Conservation (phyloP, 2,113 vertebrate genomes). For the Amazona vittata region DNA sequence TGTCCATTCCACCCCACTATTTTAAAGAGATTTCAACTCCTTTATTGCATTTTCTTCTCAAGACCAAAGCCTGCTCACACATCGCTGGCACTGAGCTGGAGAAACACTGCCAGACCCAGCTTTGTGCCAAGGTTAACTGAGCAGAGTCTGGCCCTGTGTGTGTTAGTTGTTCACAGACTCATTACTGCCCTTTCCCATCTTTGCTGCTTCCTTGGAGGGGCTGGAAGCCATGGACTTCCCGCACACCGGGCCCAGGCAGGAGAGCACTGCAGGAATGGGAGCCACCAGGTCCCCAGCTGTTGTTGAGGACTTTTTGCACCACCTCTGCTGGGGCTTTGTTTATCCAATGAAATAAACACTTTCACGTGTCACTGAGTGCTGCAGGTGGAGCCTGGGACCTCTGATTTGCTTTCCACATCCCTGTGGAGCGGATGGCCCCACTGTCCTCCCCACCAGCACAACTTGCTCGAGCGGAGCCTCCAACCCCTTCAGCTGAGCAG, state of each 20-base stretch:
- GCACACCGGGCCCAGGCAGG: rapidly evolving
- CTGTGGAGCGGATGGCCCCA: rapidly evolving
- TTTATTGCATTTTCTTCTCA: not conserved
- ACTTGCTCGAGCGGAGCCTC: rapidly evolving
- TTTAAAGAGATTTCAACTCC: not conserved
- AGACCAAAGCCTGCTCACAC: not conserved
- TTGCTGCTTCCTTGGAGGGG: not conserved
- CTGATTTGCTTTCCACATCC: not conserved
- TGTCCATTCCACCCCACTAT: not conserved
- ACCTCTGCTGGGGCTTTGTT: conserved; percentile 18
- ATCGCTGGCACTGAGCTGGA: not conserved
- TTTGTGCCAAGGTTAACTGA: not conserved
- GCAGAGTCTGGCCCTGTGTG: not conserved
- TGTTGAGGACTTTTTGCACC: not conserved
- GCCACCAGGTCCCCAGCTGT: not conserved
- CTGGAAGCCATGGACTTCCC: not conserved
- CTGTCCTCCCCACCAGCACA: not conserved
- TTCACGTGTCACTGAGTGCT: not conserved
- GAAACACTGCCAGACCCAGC: not conserved
- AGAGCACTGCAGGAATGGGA: not conserved
- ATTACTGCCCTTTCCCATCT: not conserved
- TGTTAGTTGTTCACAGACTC: conserved; percentile 1
- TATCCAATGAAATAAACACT: conserved; percentile 49
- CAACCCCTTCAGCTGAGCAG: not conserved
- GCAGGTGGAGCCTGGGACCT: not conserved